These are phyloP conservation scores for Eulemur macaco DNA, from an alignment of 2,113 vertebrate species.

Conservation along the genomic window DNA sequence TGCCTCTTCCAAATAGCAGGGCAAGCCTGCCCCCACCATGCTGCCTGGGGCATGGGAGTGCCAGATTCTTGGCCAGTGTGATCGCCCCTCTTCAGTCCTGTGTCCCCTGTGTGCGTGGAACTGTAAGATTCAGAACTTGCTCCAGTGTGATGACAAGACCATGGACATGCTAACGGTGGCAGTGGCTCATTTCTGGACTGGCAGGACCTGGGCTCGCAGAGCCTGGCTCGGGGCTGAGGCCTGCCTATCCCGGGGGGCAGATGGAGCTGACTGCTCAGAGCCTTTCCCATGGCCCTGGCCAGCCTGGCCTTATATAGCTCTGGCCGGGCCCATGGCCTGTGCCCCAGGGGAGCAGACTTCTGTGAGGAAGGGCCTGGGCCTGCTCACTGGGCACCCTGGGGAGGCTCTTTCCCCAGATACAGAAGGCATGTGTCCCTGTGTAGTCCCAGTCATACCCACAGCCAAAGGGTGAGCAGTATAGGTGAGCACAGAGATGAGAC, in stretches of 20 bases:
- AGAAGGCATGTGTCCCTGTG: neutral
- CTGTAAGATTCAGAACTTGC: neutral
- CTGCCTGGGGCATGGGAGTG: neutral
- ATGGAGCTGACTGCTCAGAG: neutral
- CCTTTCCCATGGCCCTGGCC: neutral
- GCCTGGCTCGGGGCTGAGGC: neutral
- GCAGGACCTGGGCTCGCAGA: neutral
- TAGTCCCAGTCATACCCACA: neutral
- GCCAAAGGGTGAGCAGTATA: neutral
- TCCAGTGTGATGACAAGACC: neutral
- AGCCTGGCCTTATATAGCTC: conserved; percentile 9
- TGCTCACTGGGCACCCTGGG: neutral
- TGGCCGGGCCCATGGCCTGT: neutral
- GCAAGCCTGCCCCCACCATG: neutral
- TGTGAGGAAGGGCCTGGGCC: neutral
- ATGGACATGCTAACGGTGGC: neutral
- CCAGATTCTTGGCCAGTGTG: neutral
- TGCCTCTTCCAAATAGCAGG: neutral
- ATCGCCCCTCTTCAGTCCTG: neutral
- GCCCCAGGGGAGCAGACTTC: conserved; percentile 28
- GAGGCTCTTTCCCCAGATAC: neutral
- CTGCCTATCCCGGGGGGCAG: neutral
- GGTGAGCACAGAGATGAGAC: neutral
- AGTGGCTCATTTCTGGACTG: neutral
- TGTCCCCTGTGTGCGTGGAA: neutral